Base-by-base conservation (phyloP, 2,888 invertebrate genomes). In the Creontiades dilutus region DNA sequence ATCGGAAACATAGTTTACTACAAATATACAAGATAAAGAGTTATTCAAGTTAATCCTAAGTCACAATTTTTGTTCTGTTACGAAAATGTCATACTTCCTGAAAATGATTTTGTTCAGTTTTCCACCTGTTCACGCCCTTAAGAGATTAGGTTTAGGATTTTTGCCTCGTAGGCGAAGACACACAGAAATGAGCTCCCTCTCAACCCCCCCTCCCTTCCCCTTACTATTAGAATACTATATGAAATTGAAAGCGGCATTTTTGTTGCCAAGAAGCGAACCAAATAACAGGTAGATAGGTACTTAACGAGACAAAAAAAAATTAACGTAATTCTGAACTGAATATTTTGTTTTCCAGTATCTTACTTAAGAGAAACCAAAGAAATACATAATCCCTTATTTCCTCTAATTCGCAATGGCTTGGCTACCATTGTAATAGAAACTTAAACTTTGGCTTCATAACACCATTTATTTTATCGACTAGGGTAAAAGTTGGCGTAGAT, bases 391-490 rank as follows among this genome's bases (percentile, higher is more conserved):
- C 7, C 37, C 37, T 7, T 37, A 37, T 37, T 16, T 23, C 12
- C 23, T 19, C 13, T 23, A 23, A 23, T 68, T 68, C 9, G 11
- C 19, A 68, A 68, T 19, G 7, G 19, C 23, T 19, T 23, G 4
- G 12, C 27, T n/a, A n/a, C 16, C n/a, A 19, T n/a, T 14, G 19
- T 5, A 23, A 68, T 19, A 37, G 37, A 19, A 68, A 68, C 23
- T 68, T 68, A 52, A 82, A 52, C 82, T 82, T 82, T 82, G 82
- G 82, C 82, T 52, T 52, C 14, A 82, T 23, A 82, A 82, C 48
- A 52, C 82, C 52, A 82, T 55, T 52, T 19, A 82, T 23, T 14
- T 48, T 47, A 47, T 82, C 82, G 82, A 82, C 82, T 82, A 82
- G 82, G 47, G 82, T 80, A 80, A 37, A 19, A 19, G 80, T 80